Percentiles rank a stretch among this genome's conserved stretches.
Evolutionary conservation across 2,888 invertebrate species (phyloP).

Genomic region (Leptopterna dolabrata): DNA sequence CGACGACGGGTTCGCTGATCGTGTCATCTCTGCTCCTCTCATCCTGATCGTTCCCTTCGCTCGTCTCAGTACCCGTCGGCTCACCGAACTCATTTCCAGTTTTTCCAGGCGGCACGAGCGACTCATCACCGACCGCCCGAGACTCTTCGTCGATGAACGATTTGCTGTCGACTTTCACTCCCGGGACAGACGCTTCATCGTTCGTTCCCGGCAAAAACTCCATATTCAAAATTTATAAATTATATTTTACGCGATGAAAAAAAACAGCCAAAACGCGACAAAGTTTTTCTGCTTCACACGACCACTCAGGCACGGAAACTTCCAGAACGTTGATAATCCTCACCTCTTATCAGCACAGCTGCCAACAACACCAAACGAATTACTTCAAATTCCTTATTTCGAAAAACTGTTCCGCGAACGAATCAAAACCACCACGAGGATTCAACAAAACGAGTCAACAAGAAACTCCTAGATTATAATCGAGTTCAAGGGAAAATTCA

Average conservation of each 20-base stretch:
- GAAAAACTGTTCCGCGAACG: too few relatives aligned
- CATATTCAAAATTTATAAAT: background rate
- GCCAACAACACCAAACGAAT: background rate
- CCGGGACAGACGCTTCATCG: background rate
- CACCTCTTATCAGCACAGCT: background rate
- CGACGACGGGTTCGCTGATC: background rate
- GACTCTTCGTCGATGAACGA: constrained; percentile 5
- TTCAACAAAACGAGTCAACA: too few relatives aligned
- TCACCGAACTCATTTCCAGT: background rate
- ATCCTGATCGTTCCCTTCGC: background rate
- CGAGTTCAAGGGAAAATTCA: too few relatives aligned
- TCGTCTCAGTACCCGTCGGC: background rate
- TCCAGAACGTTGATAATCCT: background rate
- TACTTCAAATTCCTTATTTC: too few relatives aligned
- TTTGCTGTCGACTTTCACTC: background rate
- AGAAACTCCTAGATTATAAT: too few relatives aligned
- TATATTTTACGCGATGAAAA: background rate
- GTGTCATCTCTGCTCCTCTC: background rate
- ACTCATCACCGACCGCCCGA: background rate
- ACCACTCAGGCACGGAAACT: background rate
- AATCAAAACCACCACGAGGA: too few relatives aligned
- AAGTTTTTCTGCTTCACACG: background rate
- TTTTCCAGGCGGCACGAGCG: background rate
- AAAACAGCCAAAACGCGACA: background rate
- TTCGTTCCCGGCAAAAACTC: constrained; percentile 12